Conservation (phyloP, 2,797 vertebrate genomes). For the Bovichtus variegatus region DNA sequence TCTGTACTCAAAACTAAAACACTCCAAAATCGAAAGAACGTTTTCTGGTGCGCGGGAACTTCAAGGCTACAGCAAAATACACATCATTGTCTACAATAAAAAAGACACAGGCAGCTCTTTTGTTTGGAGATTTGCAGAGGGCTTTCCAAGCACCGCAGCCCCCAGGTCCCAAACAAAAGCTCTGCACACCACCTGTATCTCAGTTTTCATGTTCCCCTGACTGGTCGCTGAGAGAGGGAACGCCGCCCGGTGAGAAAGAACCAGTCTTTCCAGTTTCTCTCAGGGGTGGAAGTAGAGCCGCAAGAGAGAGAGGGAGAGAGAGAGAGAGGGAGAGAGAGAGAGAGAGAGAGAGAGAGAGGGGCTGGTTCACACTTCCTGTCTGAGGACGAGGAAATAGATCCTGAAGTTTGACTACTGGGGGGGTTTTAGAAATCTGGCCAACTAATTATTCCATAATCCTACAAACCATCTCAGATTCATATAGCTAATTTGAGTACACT, state of each 20-base stretch:
- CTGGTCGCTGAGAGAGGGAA: constrained; percentile 68
- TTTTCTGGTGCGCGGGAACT: neutral
- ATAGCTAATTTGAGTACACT: neutral
- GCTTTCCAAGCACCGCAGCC: constrained; percentile 63
- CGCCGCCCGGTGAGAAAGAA: constrained; percentile 63
- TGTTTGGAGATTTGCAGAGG: constrained; percentile 69
- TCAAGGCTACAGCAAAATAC: neutral
- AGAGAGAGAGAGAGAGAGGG: constrained; percentile 17
- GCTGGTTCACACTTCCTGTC: constrained; percentile 26
- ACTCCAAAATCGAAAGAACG: neutral
- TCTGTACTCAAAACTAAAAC: neutral
- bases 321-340: no score
- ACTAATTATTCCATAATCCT: constrained; percentile 12
- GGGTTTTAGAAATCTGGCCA: neutral
- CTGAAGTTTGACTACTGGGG: constrained; percentile 1
- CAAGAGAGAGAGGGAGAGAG: no score
- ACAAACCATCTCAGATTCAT: neutral
- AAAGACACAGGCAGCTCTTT: constrained; percentile 63
- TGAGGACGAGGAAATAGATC: constrained; percentile 23
- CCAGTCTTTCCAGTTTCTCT: constrained; percentile 78
- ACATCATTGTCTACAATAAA: constrained; percentile 48
- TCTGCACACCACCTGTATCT: constrained; percentile 67
- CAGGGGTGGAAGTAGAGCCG: constrained; percentile 28
- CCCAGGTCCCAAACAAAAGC: constrained; percentile 72
- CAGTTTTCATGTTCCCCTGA: constrained; percentile 77